Evolutionary conservation across 1,140 invertebrate genomes (phyloP), one percentile per base, ranked within the genome.

Genomic region (Holcopasites calliopsidis): DNA sequence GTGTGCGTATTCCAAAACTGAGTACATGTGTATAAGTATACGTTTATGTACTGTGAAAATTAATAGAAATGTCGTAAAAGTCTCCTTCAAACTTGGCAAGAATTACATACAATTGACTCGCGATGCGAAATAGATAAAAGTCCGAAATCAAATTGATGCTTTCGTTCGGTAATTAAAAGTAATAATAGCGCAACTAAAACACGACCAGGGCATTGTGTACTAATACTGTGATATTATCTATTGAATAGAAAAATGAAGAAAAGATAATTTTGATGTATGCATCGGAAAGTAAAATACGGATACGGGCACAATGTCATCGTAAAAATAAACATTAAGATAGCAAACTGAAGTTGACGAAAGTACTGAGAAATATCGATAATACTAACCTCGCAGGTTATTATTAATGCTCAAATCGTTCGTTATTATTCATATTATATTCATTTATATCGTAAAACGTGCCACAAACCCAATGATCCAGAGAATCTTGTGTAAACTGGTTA

Each of bases 311-410:
- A 35, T 26, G n/a, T 66, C 38, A 66, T 21, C 35, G n/a, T 47
- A 74, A 66, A 74, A 74, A 74, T 74, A 74, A 74, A 74, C 71
- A 55, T 38, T 60, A 35, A 61, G 21, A 8, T 26, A 35, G 18
- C 52, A 55, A 28, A 13, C 54, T 31, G 28, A 28, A 35, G 38
- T 42, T 54, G 28, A 74, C 70, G 49, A 55, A 54, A 42, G 62
- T 64, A 65, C 44, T 33, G 23, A 65, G 42, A n/a, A 64, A 61
- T 35, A 61, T 47, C 50, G 50, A n/a, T 50, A 6, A 65, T 74
- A 74, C 71, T 74, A 74, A 74, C 71, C 71, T 74, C 33, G 6
- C 18, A 4, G 44, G 65, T 57, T 21, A 66, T 55, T 28, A 35
- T 11, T 55, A 55, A 52, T 26, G 23, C 18, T 38, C 6, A 35